Evolutionary conservation across 2,888 invertebrate genomes (phyloP).

Genomic region (Axea sp.): DNA sequence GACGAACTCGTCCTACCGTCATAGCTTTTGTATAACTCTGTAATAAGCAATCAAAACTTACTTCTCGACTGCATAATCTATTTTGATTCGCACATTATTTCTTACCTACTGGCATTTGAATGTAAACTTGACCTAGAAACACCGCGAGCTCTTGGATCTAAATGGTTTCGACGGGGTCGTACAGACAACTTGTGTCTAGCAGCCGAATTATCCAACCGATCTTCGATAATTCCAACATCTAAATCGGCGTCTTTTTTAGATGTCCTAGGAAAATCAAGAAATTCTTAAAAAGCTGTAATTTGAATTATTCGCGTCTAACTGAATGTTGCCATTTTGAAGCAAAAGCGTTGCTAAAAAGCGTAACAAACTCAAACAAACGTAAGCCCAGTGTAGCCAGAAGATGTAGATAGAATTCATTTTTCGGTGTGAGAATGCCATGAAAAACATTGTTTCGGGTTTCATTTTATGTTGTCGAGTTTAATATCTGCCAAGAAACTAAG

Average conservation of each 20-base stretch:
- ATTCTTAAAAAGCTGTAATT: not conserved
- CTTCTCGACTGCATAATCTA: conserved; percentile 16
- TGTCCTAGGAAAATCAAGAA: conserved; percentile 69
- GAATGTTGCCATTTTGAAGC: no score
- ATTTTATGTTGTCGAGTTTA: conserved; percentile 35
- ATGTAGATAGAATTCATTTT: no score
- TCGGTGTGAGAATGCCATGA: no score
- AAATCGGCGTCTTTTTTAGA: conserved; percentile 82
- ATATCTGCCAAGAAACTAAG: conserved; percentile 46
- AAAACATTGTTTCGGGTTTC: conserved; percentile 25
- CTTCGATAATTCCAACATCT: conserved; percentile 81
- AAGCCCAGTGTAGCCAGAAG: no score
- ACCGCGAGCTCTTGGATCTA: conserved; percentile 79
- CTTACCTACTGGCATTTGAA: conserved; percentile 70
- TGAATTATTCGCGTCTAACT: no score
- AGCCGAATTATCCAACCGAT: conserved; percentile 86
- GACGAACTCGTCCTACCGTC: no score
- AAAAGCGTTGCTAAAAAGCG: not conserved
- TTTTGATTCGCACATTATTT: conserved; percentile 43
- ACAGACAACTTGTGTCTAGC: conserved; percentile 88
- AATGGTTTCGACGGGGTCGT: conserved; percentile 85
- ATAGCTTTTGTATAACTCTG: no score
- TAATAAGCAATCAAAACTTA: no score
- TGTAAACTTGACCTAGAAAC: conserved; percentile 62
- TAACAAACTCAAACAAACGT: no score